Evolutionary conservation across 2,113 vertebrate species (phyloP), one percentile per base, ranked within the genome.

Genomic region (Bathybates hornii): DNA sequence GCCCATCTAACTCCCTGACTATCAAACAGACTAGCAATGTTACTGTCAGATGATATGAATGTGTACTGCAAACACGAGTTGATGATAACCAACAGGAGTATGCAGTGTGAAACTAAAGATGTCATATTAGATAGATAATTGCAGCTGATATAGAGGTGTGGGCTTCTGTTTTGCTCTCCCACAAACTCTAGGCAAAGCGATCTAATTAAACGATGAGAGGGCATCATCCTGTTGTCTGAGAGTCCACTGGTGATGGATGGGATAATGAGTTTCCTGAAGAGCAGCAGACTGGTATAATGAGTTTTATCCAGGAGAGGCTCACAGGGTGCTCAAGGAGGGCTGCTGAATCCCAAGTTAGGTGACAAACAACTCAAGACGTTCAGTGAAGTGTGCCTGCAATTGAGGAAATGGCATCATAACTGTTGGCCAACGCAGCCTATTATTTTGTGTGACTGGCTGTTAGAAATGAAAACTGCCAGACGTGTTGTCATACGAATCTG

Each of bases 261-360:
- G 93, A 95, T 96, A 97, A 96, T 96, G 95, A 96, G 94, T 96
- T 96, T 96, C 93, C 92, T 95, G 95, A 96, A 95, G 95, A 96
- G 96, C 95, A 94, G 95, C 95, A 95, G 95, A 91, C 94, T 94
- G 92, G 94, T 95, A 96, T 97, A 96, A 97, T 97, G 96, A 96
- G 95, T 96, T 96, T 96, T 94, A 95, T 95, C 94, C 95, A 95
- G 87, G 94, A 96, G 95, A 94, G 92, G 91, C 93, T 93, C 84
- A 80, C 86, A 80, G 87, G 93, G 88, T 89, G 71, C 93, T 92
- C 80, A 79, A 92, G 87, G 92, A 94, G 93, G 91, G 78, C 89
- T 63, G 85, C 85, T 78, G 87, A 82, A 91, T 91, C 92, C 91
- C 73, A 84, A 91, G 93, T 89, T 89, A 87, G 89, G 94, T 93